phyloP scores from a whole-genome alignment of 2,797 vertebrate genomes.

The Champsocephalus gunnari region DNA sequence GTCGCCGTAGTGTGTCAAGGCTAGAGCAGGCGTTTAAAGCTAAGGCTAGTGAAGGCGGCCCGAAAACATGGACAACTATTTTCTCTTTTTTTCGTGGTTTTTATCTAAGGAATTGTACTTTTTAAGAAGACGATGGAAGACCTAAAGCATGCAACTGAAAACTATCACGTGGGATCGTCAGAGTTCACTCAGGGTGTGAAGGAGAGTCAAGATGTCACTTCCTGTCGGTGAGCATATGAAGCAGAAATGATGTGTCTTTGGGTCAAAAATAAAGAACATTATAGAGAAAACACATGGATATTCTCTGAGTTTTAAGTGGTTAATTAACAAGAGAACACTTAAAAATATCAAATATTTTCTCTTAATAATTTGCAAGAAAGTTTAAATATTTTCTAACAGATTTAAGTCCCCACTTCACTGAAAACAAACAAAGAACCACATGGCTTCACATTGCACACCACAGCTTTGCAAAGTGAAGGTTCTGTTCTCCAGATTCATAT shows the following conservation, averaged over 20 bases:
- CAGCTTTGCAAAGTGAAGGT: too few species aligned
- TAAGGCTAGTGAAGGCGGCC: constrained; percentile 68
- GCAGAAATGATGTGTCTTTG: neutral
- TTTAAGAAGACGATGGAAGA: constrained; percentile 71
- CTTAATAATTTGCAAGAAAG: too few species aligned
- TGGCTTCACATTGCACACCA: too few species aligned
- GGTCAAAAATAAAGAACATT: too few species aligned
- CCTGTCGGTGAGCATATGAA: neutral
- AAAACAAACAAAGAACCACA: too few species aligned
- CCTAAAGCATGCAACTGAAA: constrained; percentile 61
- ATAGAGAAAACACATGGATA: too few species aligned
- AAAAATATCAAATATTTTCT: too few species aligned
- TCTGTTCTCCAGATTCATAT: too few species aligned
- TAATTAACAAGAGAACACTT: too few species aligned
- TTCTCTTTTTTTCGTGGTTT: neutral
- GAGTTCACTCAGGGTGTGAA: constrained; percentile 9
- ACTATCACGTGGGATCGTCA: neutral
- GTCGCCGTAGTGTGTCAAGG: constrained; percentile 55
- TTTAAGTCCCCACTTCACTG: too few species aligned
- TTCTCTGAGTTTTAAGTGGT: too few species aligned
- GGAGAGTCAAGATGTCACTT: constrained; percentile 1
- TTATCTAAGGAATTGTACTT: constrained; percentile 24
- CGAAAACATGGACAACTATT: neutral
- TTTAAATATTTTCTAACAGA: too few species aligned
- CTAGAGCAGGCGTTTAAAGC: constrained; percentile 71